phyloP scores from a whole-genome alignment of 2,113 vertebrate species.

The Pollachius pollachius region DNA sequence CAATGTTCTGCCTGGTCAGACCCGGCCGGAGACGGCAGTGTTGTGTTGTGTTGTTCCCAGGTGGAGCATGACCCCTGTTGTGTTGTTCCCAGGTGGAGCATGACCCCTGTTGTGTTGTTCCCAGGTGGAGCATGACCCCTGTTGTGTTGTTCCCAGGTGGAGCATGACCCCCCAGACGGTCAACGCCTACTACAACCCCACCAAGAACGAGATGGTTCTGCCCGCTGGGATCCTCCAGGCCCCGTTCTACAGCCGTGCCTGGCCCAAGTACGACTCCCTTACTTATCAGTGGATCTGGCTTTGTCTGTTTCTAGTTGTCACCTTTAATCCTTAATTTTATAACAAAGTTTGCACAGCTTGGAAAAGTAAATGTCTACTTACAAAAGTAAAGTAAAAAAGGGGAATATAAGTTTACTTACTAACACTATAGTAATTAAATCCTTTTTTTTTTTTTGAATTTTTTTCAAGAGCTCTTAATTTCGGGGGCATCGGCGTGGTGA shows the following conservation, averaged over 20 bases:
- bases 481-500: constrained; percentile 92
- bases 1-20: background rate
- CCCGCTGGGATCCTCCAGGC: constrained; percentile 93
- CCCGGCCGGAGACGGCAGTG: background rate
- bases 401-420: background rate
- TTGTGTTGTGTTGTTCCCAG: background rate
- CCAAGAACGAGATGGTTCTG: constrained; percentile 97
- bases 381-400: background rate
- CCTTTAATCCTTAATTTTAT: no score
- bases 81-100: no score
- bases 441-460: background rate
- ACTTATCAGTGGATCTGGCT: no score
- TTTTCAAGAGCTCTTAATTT: constrained; percentile 86
- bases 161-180: constrained; percentile 96
- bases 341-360: background rate
- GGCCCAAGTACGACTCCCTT: constrained; percentile 81
- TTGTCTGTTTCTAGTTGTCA: background rate
- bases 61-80: no score
- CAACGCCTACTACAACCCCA: constrained; percentile 96
- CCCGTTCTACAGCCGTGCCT: constrained; percentile 86
- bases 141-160: constrained; percentile 77
- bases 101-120: background rate
- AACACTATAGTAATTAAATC: background rate
- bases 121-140: no score
- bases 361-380: background rate